Percentiles rank a stretch among this genome's conserved stretches.
phyloP scores from a whole-genome alignment of 2,888 invertebrate species.

The Abscondita cerata region DNA sequence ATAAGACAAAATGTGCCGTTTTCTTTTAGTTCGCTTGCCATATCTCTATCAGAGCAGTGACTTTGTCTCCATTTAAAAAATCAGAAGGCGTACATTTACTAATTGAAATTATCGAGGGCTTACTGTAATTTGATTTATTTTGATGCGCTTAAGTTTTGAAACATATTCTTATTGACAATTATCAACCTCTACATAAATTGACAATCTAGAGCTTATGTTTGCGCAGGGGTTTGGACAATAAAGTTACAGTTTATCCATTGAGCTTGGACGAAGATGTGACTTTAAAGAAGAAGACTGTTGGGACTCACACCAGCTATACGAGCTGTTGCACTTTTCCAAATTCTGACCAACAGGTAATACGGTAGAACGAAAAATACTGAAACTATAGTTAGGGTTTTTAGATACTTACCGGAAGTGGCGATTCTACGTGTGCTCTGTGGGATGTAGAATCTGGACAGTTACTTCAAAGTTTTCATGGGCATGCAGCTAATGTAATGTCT shows the following conservation, averaged over 20 bases:
- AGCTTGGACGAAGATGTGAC: slow-evolving; percentile 92
- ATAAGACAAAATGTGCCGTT: too few relatives aligned
- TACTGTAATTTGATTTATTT: too few relatives aligned
- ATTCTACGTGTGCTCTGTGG: slow-evolving; percentile 96
- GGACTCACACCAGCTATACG: slow-evolving; percentile 98
- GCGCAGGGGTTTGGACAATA: slow-evolving; percentile 94
- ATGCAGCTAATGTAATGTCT: slow-evolving; percentile 96
- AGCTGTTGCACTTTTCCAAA: slow-evolving; percentile 97
- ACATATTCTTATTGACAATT: too few relatives aligned
- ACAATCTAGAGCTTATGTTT: too few relatives aligned
- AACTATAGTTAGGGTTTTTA: slow-evolving; percentile 46
- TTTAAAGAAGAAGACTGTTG: slow-evolving; percentile 91
- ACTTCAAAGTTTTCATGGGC: slow-evolving; percentile 97
- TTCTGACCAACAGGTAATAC: slow-evolving; percentile 96
- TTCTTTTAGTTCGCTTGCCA: too few relatives aligned
- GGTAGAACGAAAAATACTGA: neutral
- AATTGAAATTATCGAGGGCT: too few relatives aligned
- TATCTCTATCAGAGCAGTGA: too few relatives aligned
- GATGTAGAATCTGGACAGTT: slow-evolving; percentile 98
- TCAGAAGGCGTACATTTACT: too few relatives aligned
- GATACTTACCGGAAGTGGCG: slow-evolving; percentile 93
- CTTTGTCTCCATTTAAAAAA: too few relatives aligned
- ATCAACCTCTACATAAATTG: too few relatives aligned
- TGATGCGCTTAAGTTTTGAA: too few relatives aligned
- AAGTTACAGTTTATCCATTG: slow-evolving; percentile 97